Evolutionary conservation across 2,888 invertebrate genomes (phyloP), one percentile per base, ranked within the genome.

Genomic region (Heliconius cydno): DNA sequence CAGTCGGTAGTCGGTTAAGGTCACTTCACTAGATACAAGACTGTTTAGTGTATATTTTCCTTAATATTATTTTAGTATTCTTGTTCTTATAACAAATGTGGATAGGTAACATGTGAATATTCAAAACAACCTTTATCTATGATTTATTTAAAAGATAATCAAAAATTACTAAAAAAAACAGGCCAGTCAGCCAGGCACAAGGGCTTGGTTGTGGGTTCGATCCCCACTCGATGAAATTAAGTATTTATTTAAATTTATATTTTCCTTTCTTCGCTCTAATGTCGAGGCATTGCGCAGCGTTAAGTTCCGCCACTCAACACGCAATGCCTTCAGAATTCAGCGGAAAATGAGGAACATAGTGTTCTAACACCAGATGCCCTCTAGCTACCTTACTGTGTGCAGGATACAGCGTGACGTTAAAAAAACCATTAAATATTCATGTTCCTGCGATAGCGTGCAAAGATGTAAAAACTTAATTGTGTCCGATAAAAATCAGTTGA

Each of bases 1-100:
- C 77, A 30, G 75, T 71, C 67, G 65, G 52, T 52, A 65, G 65
- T 80, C 68, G 82, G 82, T 82, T 80, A 82, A 82, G 82, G 82
- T 72, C 79, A 71, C 67, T 75, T 76, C 60, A 63, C 70, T 67
- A 80, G 82, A 79, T 75, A 77, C 67, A 78, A 78, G 41, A 77
- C 60, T 65, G 28, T 46, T 66, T 73, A 80, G 63, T 75, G 34
- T 70, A 63, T 74, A 77, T 80, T 82, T 80, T 78, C 80, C 80
- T 71, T 67, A 74, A 46, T 25, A 70, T 46, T 28, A 70, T 70
- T 70, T 41, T 13, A 46, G 41, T 25, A 73, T 73, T 3, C 60
- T 73, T 38, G 60, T 60, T 57, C 34, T 34, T 13, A 15, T 9
- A 28, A 34, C 30, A 60, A 30, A n/a, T 34, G n/a, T 60, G 7